Percentiles rank a stretch among this genome's conserved stretches.
Conservation (phyloP, 2,113 vertebrate genomes). For the Xenopus laevis region DNA sequence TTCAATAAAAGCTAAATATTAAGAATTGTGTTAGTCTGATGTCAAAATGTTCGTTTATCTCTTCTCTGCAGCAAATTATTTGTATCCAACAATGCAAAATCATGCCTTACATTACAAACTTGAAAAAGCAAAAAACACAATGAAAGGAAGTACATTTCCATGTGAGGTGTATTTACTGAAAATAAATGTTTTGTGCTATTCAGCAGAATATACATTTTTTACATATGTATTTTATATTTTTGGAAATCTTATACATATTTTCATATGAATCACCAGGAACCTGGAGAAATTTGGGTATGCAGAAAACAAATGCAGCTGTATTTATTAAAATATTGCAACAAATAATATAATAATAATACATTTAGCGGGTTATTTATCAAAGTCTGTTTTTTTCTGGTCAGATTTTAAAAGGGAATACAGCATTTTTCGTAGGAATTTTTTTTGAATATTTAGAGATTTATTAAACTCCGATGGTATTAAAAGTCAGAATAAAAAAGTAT, state of each 20-base stretch:
- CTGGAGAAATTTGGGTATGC: no score
- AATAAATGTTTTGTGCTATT: conserved; percentile 7
- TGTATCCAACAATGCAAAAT: conserved; percentile 24
- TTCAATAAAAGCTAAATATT: not conserved
- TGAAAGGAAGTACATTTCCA: conserved; percentile 28
- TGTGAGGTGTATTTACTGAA: conserved; percentile 35
- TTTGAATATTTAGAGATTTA: no score
- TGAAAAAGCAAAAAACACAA: conserved; percentile 26
- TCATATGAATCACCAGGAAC: no score
- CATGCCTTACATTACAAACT: conserved; percentile 25
- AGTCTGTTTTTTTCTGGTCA: no score
- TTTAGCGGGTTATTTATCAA: no score
- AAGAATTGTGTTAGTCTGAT: not conserved
- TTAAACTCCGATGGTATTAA: no score
- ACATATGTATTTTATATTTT: conserved; percentile 16
- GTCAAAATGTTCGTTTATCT: not conserved
- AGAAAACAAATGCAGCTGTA: no score
- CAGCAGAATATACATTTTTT: conserved; percentile 4
- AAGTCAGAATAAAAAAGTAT: no score
- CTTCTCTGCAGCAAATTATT: conserved; percentile 4
- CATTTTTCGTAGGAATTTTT: no score
- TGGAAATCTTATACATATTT: conserved; percentile 1
- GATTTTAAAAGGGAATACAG: no score
- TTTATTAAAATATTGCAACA: no score
- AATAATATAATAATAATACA: no score